Base-by-base conservation (phyloP, 2,113 vertebrate species). In the Porphyrio hochstetteri region DNA sequence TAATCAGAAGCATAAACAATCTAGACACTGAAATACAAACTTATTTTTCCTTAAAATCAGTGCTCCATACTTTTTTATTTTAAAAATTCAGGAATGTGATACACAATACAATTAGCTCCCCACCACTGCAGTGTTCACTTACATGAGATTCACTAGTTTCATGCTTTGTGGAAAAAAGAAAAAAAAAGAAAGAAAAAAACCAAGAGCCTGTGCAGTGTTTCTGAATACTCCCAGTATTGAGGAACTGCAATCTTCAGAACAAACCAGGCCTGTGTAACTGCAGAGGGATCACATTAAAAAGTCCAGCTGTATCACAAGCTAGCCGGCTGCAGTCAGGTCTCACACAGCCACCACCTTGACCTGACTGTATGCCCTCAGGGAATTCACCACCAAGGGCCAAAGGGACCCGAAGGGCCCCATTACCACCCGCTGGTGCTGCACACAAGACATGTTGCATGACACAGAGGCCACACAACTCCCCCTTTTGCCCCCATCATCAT, bases 51-150 rank as follows among this genome's bases (percentile, higher is more conserved):
- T 87, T 93, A 88, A 91, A 95, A 82, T 81, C 78, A 93, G 75
- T 94, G 76, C 94, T 96, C 68, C 55, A 9, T 86, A 59, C 56
- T 71, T 56, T 93, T 97, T 95, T 94, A 92, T 77, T 95, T 96
- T 68, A 90, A 92, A 96, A 94, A 75, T 81, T 92, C 90, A 95
- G 96, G 83, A 96, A 95, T 97, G 97, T 94, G 95, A 94, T 93
- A 82, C 80, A 87, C 92, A 96, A 88, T 96, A 96, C 82, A 97
- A 83, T 96, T 79, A 85, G 74, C 89, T 97, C 69, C 93, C 94
- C 92, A 92, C 70, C 87, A 86, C 70, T 95, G 93, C 86, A 93
- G 80, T 86, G 42, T 86, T 96, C 63, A 91, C 78, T 84, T 80
- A 95, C 75, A 95, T 59, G 82, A 96, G 79, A 96, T 82, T 59